Evolutionary conservation across 2,888 invertebrate species (phyloP), one percentile per base, ranked within the genome.

Genomic region (Hesperia comma): DNA sequence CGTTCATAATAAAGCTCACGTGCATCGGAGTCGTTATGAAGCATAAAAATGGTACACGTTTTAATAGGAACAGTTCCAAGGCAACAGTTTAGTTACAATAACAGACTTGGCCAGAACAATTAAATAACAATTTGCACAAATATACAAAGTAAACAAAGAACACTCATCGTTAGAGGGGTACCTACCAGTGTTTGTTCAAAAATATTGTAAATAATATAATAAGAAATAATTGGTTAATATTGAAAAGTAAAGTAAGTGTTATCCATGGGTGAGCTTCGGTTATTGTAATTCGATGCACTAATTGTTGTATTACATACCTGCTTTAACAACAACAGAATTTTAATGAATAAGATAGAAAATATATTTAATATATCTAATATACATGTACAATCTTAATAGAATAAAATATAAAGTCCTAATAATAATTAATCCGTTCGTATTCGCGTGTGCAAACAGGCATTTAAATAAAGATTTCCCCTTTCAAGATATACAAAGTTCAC

Each of bases 101-200:
- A 51, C 67, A 67, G 71, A 77, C 74, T 79, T 77, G 81, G 79
- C 74, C 78, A 71, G 69, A 70, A 80, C 81, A 86, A 89, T 88
- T 88, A 86, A 84, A 80, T 85, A 86, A 85, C 85, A 85, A 86
- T 88, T 87, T 84, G 83, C 84, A 84, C 83, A 84, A 79, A 82
- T 84, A 79, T 79, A 75, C 74, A 70, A 73, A 70, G 74, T 79
- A 83, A 86, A 86, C 84, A 86, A 86, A 85, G 85, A 49, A 49
- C 49, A 12, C 19, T 49, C 49, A 49, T 49, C 19, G 19, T 49
- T 49, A 37, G 12, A n/a, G n/a, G n/a, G n/a, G n/a, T n/a, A n/a
- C n/a, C n/a, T 37, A 10, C 37, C 37, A 12, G 12, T 37, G 8
- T 10, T 37, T 37, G 10, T 37, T 37, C 8, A 10, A 37, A 10